A percentile compares a stretch with the other conserved stretches of the same genome.
phyloP scores from a whole-genome alignment of 2,113 vertebrate species.

The Zosterops japonicus region DNA sequence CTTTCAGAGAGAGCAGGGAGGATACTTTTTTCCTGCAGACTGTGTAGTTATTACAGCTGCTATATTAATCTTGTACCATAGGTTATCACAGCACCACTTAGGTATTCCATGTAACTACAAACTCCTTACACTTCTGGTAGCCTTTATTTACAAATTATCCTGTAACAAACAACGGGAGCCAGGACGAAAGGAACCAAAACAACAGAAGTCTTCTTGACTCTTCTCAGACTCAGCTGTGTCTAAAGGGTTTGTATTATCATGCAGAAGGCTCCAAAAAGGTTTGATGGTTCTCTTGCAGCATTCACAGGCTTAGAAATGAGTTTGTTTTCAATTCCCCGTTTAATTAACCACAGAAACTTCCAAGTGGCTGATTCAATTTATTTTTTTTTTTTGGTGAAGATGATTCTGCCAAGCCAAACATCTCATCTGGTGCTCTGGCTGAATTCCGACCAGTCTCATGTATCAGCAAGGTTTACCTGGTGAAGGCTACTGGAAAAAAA shows the following conservation, averaged over 20 bases:
- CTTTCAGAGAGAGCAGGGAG: neutral
- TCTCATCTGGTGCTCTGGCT: neutral
- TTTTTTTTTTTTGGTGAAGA: neutral
- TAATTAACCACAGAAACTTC: neutral
- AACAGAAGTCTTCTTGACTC: neutral
- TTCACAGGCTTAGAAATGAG: neutral
- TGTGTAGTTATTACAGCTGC: neutral
- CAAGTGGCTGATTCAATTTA: neutral
- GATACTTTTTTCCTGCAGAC: neutral
- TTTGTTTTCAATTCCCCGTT: neutral
- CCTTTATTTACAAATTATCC: neutral
- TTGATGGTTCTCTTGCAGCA: neutral
- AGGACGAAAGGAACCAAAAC: neutral
- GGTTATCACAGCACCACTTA: neutral
- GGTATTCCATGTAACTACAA: neutral
- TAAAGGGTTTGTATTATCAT: neutral
- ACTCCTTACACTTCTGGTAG: neutral
- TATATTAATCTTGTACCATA: neutral
- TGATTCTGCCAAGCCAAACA: neutral
- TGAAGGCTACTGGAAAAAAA: neutral
- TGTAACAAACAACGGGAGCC: neutral
- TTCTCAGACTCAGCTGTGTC: neutral
- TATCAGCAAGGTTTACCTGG: neutral
- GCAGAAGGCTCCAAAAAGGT: neutral
- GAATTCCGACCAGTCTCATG: fast-evolving